These are phyloP conservation scores for Thamnophis sirtalis DNA, from an alignment of 2,113 vertebrate genomes.

Conservation along the genomic window DNA sequence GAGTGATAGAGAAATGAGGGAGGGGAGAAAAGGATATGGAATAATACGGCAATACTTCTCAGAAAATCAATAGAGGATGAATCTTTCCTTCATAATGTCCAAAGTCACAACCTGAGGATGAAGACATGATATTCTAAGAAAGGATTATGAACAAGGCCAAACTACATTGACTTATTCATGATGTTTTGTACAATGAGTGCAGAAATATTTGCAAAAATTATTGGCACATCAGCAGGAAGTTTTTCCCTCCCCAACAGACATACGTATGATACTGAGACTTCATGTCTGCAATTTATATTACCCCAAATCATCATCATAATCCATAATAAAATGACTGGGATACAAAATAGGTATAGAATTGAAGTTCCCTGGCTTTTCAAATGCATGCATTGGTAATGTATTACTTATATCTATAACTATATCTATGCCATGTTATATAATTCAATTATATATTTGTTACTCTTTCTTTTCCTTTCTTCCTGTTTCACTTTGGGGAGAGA, in stretches of 20 bases:
- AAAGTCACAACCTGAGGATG: slow-evolving; percentile 21
- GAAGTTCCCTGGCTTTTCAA: not conserved
- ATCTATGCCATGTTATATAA: not conserved
- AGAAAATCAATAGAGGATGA: slow-evolving; percentile 33
- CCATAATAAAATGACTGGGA: not conserved
- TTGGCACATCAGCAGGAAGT: not conserved
- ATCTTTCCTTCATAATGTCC: slow-evolving; percentile 51
- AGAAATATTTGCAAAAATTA: not conserved
- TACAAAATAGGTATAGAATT: not conserved
- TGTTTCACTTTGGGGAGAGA: not conserved
- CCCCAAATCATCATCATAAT: not conserved
- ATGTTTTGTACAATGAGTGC: not conserved
- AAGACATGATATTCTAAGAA: not conserved
- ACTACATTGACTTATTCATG: not conserved
- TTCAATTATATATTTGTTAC: not conserved
- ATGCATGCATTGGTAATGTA: not conserved
- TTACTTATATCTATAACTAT: not conserved
- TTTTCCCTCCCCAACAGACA: not conserved
- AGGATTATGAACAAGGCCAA: not conserved
- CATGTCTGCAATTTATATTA: not conserved
- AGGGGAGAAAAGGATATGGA: slow-evolving; percentile 34
- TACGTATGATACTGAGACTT: not conserved
- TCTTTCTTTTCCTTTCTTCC: not conserved
- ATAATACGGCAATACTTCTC: slow-evolving; percentile 43
- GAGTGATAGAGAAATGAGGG: not conserved